phyloP scores from a whole-genome alignment of 2,113 vertebrate species.

The Daboia siamensis region DNA sequence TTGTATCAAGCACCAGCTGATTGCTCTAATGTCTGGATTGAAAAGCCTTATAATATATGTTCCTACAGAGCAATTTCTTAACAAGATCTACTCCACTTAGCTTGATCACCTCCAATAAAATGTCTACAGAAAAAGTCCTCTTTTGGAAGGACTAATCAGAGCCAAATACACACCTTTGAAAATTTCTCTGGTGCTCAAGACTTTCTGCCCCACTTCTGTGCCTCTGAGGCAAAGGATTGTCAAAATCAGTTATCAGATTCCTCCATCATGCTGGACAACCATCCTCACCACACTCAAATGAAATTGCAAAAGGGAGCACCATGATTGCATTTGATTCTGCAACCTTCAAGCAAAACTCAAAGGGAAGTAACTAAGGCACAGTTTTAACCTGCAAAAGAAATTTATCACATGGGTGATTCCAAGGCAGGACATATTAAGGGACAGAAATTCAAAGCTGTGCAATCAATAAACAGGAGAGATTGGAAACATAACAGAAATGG shows the following conservation, averaged over 20 bases:
- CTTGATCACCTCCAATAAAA: background rate
- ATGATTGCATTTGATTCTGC: background rate
- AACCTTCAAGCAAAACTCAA: background rate
- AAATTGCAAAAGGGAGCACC: background rate
- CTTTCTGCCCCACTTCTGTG: no score
- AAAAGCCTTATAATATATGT: background rate
- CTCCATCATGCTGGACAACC: conserved; percentile 1
- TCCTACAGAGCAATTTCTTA: background rate
- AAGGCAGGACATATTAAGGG: background rate
- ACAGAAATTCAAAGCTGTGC: background rate
- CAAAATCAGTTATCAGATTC: conserved; percentile 27
- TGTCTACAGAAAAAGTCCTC: background rate
- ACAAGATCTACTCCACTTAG: no score
- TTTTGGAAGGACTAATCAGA: background rate
- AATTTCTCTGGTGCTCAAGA: background rate
- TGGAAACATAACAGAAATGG: no score
- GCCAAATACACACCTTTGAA: background rate
- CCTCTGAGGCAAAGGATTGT: background rate
- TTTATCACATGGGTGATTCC: background rate
- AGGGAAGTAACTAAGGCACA: background rate
- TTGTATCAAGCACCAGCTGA: background rate
- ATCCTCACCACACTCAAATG: conserved; percentile 14
- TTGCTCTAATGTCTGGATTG: background rate
- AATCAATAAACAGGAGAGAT: background rate
- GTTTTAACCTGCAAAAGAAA: background rate